A percentile compares a stretch with the other conserved stretches of the same genome.
Conservation (phyloP, 2,888 invertebrate species). For the Pterostichus niger region DNA sequence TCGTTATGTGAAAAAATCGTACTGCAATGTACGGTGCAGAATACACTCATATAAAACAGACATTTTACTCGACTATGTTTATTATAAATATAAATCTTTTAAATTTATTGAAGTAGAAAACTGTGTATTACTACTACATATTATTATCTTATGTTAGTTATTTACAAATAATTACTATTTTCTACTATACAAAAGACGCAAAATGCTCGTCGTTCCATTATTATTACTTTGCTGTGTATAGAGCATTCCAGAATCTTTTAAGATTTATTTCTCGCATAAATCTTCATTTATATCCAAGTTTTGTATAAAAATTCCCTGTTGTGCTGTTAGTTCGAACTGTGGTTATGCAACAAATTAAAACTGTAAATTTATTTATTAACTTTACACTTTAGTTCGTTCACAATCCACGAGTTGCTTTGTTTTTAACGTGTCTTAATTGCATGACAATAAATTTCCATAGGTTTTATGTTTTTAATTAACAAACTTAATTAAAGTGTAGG, state of each 20-base stretch:
- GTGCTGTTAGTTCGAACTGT: background rate
- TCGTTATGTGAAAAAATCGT: conserved; percentile 25
- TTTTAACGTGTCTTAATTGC: conserved; percentile 39
- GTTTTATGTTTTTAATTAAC: conserved; percentile 52
- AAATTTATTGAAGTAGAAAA: too few species aligned
- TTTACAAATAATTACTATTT: too few species aligned
- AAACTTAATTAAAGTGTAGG: conserved; percentile 37
- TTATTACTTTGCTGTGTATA: too few species aligned
- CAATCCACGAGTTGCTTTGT: background rate
- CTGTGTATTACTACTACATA: too few species aligned
- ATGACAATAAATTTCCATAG: conserved; percentile 37
- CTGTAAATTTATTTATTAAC: conserved; percentile 27
- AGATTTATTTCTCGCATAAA: background rate
- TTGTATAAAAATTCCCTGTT: background rate
- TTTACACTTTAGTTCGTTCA: background rate
- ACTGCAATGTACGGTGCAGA: background rate
- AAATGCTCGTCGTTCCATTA: too few species aligned
- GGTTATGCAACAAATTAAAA: background rate
- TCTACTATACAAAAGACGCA: too few species aligned
- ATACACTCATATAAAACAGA: too few species aligned
- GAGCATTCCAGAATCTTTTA: too few species aligned
- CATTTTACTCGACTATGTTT: too few species aligned
- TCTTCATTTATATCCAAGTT: conserved; percentile 2
- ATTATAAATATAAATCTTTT: too few species aligned
- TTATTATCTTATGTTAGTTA: too few species aligned